These are phyloP conservation scores for Lepidotrigona ventralis DNA, from an alignment of 1,140 invertebrate species.

Conservation along the genomic window DNA sequence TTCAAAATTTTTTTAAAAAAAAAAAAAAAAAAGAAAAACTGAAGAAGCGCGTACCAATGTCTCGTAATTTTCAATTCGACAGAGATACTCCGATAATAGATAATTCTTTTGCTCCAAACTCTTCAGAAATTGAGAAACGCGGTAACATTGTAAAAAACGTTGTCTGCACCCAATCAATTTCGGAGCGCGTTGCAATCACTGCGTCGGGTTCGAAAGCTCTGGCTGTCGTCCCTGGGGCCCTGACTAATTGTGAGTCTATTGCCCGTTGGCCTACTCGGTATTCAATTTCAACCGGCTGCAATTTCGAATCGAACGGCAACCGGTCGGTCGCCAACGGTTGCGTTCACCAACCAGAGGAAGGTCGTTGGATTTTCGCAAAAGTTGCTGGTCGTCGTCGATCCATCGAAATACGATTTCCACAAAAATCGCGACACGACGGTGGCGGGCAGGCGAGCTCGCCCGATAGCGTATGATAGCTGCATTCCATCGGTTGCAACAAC, in stretches of 20 bases:
- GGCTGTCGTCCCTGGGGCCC: not conserved
- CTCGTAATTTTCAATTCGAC: too few species aligned
- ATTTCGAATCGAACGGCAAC: constrained; percentile 15
- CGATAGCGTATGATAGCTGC: constrained; percentile 73
- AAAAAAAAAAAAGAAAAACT: too few species aligned
- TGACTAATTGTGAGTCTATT: not conserved
- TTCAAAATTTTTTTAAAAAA: too few species aligned
- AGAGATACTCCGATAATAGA: too few species aligned
- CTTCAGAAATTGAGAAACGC: not conserved
- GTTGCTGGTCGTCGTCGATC: not conserved
- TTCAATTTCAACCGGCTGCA: constrained; percentile 32
- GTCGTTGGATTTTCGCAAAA: constrained; percentile 46
- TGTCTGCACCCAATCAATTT: not conserved
- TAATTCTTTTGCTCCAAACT: too few species aligned
- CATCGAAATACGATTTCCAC: constrained; percentile 47
- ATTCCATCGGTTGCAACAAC: constrained; percentile 78
- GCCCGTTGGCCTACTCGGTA: constrained; percentile 19
- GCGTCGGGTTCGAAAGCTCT: not conserved
- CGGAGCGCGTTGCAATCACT: not conserved
- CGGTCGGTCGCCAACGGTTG: not conserved
- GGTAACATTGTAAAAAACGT: not conserved
- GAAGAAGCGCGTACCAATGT: too few species aligned
- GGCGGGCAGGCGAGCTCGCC: constrained; percentile 67
- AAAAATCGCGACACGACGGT: constrained; percentile 63
- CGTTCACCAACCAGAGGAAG: constrained; percentile 37